phyloP scores from a whole-genome alignment of 2,797 vertebrate genomes.

The Thripadectes ignobilis region DNA sequence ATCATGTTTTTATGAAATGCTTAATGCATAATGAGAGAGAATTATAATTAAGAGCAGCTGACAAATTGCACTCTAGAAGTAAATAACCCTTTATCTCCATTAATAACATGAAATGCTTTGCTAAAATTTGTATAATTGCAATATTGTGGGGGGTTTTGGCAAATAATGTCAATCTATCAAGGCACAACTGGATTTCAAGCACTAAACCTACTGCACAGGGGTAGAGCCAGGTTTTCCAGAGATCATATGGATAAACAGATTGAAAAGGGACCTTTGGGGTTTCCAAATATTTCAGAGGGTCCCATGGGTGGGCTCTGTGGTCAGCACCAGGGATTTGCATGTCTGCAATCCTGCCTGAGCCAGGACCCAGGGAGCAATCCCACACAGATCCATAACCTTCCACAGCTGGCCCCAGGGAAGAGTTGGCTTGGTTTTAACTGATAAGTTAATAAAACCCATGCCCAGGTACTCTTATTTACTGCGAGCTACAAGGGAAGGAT shows the following conservation, averaged over 20 bases:
- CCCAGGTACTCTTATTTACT: neutral
- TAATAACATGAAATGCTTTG: neutral
- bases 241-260: accelerated
- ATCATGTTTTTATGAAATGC: neutral
- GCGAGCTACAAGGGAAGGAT: neutral
- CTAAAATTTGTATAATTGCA: neutral
- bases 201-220: accelerated
- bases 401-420: accelerated
- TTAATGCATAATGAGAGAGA: neutral
- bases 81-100: neutral
- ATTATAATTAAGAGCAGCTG: conserved; percentile 33
- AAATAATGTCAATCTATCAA: neutral
- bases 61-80: conserved; percentile 7
- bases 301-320: neutral
- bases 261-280: neutral
- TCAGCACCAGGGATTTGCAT: neutral
- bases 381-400: accelerated
- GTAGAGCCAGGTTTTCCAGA: neutral
- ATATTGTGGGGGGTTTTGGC: neutral
- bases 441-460: accelerated
- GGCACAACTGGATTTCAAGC: neutral
- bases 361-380: neutral
- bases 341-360: neutral
- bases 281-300: neutral
- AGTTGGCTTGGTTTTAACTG: neutral